Percentiles rank a stretch among this genome's conserved stretches.
Conservation (phyloP, 1,140 invertebrate species). For the Ceratosolen fusciceps region DNA sequence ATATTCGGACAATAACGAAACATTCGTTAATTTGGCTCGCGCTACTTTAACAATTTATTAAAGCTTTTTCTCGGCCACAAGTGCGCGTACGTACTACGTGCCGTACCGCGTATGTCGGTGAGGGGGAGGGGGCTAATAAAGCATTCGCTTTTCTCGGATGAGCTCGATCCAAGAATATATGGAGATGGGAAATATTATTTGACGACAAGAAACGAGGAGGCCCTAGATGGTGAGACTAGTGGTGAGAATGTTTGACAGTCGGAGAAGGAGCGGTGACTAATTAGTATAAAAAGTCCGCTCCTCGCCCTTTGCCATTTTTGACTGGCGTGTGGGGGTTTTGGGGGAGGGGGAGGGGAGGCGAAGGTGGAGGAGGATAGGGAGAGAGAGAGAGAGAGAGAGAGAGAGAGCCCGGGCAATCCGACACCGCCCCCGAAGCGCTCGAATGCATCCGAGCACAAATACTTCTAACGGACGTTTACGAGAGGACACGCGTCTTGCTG, state of each 20-base stretch:
- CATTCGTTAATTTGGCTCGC: too few relatives aligned
- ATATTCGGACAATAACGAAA: too few relatives aligned
- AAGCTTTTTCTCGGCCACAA: too few relatives aligned
- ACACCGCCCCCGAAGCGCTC: conserved; percentile 45
- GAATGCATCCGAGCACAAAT: conserved; percentile 36
- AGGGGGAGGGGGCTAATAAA: not conserved
- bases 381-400: too few relatives aligned
- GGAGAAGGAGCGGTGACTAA: conserved; percentile 68
- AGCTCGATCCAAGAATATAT: not conserved
- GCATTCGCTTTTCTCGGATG: not conserved
- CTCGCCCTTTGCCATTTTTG: conserved; percentile 48
- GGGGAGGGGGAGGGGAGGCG: too few relatives aligned
- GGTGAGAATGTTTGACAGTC: conserved; percentile 67
- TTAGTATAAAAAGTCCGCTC: conserved; percentile 68
- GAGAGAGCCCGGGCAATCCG: conserved; percentile 5
- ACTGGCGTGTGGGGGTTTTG: too few relatives aligned
- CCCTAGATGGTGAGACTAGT: conserved; percentile 60
- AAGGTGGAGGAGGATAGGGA: too few relatives aligned
- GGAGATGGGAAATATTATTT: conserved; percentile 50
- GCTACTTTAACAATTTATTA: too few relatives aligned
- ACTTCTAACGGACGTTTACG: conserved; percentile 23
- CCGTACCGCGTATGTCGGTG: too few relatives aligned
- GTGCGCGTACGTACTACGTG: too few relatives aligned
- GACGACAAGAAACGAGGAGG: conserved; percentile 48
- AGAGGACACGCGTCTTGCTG: conserved; percentile 33